Evolutionary conservation across 2,113 vertebrate species (phyloP), one percentile per base, ranked within the genome.

Genomic region (Polypterus senegalus): DNA sequence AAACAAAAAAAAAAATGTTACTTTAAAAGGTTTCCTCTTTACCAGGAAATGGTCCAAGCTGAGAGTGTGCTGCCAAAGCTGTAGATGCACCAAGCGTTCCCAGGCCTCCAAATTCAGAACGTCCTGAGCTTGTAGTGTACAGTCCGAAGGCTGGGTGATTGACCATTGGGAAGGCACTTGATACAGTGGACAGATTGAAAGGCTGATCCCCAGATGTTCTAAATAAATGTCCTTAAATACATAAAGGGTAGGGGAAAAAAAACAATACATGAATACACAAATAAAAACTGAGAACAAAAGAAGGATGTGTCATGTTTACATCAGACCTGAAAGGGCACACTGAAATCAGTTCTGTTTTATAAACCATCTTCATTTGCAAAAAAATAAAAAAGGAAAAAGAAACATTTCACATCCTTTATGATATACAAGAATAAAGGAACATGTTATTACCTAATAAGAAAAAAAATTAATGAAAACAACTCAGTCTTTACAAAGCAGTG

Each of bases 31-130:
- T 62, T 67, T 66, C 63, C 67, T 48, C 60, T 74, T 76, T 79
- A 91, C 91, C 88, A 86, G 88, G 83, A 80, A 88, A 84, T 72
- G 80, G 65, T 66, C 84, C 81, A 75, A 90, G 81, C 65, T 92
- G 90, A 66, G 89, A 78, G 68, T 83, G 84, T 74, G 86, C 79
- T 54, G 79, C 79, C 76, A 91, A 78, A 69, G 85, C 77, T 65
- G 89, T 87, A 65, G 89, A 84, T 78, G 90, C 77, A 73, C 86
- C 86, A 74, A 92, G 81, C 72, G 83, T 84, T 67, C 88, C 89
- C 65, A 92, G 81, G 69, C 89, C 87, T 80, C 89, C 88, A 66
- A 91, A 90, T 71, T 89, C 87, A 59, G 83, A 86, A 73, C 78
- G 81, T 65, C 85, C 82, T 76, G 86, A 81, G 77, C 76, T 78